A percentile compares a stretch with the other conserved stretches of the same genome.
Conservation (phyloP, 2,797 vertebrate genomes). For the Glossophaga mutica region DNA sequence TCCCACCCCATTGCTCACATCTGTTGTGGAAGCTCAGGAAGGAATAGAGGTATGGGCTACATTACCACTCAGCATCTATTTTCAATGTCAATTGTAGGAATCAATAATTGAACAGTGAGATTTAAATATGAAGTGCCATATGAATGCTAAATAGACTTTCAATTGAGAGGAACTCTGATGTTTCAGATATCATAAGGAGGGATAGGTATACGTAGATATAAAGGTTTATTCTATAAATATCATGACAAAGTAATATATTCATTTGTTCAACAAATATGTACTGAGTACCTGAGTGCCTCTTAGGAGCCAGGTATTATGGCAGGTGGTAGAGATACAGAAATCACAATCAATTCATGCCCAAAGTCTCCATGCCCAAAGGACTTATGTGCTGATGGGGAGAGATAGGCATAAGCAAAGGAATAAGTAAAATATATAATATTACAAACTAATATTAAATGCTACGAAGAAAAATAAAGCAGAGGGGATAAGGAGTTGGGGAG, state of each 20-base stretch:
- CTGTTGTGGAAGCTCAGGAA: not conserved
- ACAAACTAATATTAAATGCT: not conserved
- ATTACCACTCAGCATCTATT: not conserved
- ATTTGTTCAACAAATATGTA: conserved; percentile 60
- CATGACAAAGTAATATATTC: not conserved
- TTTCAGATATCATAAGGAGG: conserved; percentile 1
- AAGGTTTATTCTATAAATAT: conserved; percentile 43
- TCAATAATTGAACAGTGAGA: conserved; percentile 67
- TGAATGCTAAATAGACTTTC: conserved; percentile 67
- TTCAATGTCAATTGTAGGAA: conserved; percentile 49
- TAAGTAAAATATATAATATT: not conserved
- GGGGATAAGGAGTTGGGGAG: not conserved
- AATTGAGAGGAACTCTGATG: conserved; percentile 13
- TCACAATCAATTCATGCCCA: not conserved
- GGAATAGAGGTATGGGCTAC: not conserved
- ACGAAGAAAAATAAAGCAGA: not conserved
- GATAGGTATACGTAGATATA: conserved; percentile 5
- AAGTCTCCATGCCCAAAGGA: not conserved
- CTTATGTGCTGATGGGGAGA: not conserved
- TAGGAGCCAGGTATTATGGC: not conserved
- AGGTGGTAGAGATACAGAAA: not conserved
- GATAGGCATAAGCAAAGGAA: not conserved
- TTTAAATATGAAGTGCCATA: conserved; percentile 64
- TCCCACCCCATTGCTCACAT: not conserved
- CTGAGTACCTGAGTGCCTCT: not conserved